phyloP scores from a whole-genome alignment of 2,113 vertebrate species.

The Grallaria varia region DNA sequence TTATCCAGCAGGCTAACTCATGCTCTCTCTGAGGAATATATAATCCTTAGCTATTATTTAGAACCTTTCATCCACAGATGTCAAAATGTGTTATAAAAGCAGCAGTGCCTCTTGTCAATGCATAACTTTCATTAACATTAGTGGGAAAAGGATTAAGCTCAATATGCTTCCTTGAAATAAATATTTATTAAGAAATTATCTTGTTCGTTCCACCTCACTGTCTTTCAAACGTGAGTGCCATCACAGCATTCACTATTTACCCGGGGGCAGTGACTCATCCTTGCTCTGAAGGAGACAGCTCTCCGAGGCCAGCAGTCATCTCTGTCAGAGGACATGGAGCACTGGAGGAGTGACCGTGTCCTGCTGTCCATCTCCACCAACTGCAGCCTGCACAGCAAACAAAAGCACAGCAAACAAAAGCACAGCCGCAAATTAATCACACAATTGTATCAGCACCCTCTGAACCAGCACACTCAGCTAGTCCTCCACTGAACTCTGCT shows the following conservation, averaged over 20 bases:
- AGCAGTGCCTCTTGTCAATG: not conserved
- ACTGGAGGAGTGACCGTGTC: fast-evolving
- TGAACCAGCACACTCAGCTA: conserved; percentile 11
- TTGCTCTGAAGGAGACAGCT: not conserved
- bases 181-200: conserved; percentile 24
- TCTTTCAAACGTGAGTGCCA: not conserved
- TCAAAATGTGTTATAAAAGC: not conserved
- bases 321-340: not conserved
- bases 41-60: conserved; percentile 15
- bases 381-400: not conserved
- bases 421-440: conserved; percentile 13
- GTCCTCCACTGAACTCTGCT: conserved; percentile 32
- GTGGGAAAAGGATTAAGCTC: not conserved
- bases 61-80: conserved; percentile 21
- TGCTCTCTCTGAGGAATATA: not conserved
- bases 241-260: not conserved
- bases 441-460: conserved; percentile 47
- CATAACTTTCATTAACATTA: not conserved
- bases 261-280: not conserved
- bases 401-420: not conserved
- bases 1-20: not conserved
- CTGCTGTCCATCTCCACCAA: not conserved
- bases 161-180: not conserved
- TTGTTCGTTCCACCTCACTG: not conserved
- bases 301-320: not conserved